These are phyloP conservation scores for Cydia amplana DNA, from an alignment of 1,140 invertebrate genomes.

Conservation along the genomic window DNA sequence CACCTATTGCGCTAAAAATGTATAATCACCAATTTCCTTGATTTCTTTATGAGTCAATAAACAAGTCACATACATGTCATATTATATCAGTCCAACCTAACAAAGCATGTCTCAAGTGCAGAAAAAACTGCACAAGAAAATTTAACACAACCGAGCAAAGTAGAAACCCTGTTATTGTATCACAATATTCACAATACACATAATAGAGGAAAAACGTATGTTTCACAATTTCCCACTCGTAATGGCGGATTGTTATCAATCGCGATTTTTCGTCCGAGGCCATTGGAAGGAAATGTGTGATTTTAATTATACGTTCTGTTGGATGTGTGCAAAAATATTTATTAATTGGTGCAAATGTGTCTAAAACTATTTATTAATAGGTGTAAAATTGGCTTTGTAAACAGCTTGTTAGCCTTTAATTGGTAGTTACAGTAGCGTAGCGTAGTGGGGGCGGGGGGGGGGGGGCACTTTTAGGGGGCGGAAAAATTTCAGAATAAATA, in stretches of 20 bases:
- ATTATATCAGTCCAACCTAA: background rate
- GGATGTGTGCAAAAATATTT: background rate
- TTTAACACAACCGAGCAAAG: background rate
- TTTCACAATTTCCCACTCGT: slow-evolving; percentile 26
- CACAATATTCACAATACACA: slow-evolving; percentile 31
- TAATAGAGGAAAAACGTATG: background rate
- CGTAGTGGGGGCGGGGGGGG: too few relatives aligned
- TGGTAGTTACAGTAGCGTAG: too few relatives aligned
- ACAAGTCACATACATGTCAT: background rate
- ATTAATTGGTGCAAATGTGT: background rate
- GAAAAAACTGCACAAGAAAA: background rate
- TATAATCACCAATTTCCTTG: too few relatives aligned
- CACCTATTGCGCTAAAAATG: too few relatives aligned
- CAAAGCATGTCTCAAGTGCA: background rate
- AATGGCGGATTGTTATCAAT: slow-evolving; percentile 27
- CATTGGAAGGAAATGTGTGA: background rate
- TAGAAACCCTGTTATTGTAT: slow-evolving; percentile 8
- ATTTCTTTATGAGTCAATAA: background rate
- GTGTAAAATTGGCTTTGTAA: too few relatives aligned
- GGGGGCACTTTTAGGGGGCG: too few relatives aligned
- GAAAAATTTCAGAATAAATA: too few relatives aligned
- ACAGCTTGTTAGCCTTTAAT: too few relatives aligned
- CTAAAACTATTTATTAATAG: background rate
- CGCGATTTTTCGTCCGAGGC: background rate
- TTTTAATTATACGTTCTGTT: background rate